phyloP scores from a whole-genome alignment of 1,140 invertebrate species.

The Patella vulgata region DNA sequence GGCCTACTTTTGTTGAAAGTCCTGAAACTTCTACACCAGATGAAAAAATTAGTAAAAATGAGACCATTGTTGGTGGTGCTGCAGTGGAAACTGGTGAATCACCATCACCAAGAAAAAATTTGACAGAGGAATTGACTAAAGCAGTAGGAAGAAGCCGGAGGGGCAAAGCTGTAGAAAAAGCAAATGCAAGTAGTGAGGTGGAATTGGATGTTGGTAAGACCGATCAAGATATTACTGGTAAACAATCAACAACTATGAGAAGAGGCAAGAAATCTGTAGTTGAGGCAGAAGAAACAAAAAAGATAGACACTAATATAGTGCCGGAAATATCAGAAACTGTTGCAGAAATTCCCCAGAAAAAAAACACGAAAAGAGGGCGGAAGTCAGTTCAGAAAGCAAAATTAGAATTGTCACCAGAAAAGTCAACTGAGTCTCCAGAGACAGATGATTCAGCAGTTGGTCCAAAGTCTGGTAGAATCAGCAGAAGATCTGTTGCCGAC shows the following conservation, averaged over 20 bases:
- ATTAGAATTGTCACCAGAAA: too few species aligned
- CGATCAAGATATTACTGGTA: background rate
- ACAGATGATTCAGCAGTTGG: too few species aligned
- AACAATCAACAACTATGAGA: background rate
- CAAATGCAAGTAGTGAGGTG: too few species aligned
- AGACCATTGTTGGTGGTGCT: background rate
- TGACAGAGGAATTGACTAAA: background rate
- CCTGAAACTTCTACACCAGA: too few species aligned
- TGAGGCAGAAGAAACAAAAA: too few species aligned
- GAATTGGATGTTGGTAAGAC: too few species aligned
- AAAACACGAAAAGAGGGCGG: background rate
- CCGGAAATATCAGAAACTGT: background rate
- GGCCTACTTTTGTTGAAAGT: too few species aligned
- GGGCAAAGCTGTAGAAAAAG: background rate
- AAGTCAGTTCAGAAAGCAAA: background rate
- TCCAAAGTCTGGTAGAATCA: background rate
- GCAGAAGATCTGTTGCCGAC: background rate
- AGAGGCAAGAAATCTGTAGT: background rate
- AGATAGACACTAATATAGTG: background rate
- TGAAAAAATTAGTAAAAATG: background rate
- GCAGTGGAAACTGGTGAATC: background rate
- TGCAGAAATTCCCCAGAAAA: background rate
- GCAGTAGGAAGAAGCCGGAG: constrained; percentile 3
- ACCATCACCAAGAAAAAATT: background rate
- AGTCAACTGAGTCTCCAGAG: too few species aligned